Evolutionary conservation across 2,113 vertebrate species (phyloP).

Genomic region (Eulacestoma nigropectus): DNA sequence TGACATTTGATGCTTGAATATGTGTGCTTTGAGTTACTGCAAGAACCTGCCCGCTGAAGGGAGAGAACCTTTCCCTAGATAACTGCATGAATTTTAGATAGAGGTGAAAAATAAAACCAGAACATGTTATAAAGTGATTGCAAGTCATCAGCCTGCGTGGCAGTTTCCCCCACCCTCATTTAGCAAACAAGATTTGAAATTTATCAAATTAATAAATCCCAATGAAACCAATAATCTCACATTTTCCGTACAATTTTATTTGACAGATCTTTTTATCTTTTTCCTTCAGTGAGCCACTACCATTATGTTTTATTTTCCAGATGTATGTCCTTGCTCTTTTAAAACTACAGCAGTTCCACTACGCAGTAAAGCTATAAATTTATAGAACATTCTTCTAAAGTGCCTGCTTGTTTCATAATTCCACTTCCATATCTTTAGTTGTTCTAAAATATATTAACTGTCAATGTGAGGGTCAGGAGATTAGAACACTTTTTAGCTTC

Average conservation of each 20-base stretch:
- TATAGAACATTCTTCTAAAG: slow-evolving; percentile 61
- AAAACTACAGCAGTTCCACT: slow-evolving; percentile 38
- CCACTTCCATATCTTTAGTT: slow-evolving; percentile 69
- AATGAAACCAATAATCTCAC: slow-evolving; percentile 68
- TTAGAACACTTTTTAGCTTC: slow-evolving; percentile 60
- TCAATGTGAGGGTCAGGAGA: slow-evolving; percentile 64
- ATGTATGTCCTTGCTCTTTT: slow-evolving; percentile 69
- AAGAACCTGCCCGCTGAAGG: slow-evolving; percentile 1
- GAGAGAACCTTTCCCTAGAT: slow-evolving; percentile 6
- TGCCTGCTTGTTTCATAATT: slow-evolving; percentile 66
- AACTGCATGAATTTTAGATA: slow-evolving; percentile 43
- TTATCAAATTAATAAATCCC: slow-evolving; percentile 77
- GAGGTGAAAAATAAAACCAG: slow-evolving; percentile 32
- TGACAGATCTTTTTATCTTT: slow-evolving; percentile 66
- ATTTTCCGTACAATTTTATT: slow-evolving; percentile 62
- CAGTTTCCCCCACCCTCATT: background rate
- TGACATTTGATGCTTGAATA: slow-evolving; percentile 72
- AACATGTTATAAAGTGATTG: slow-evolving; percentile 27
- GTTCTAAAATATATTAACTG: slow-evolving; percentile 70
- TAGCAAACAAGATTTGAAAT: slow-evolving; percentile 53
- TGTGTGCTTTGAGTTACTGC: slow-evolving; percentile 33
- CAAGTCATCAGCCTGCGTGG: background rate
- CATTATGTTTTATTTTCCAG: slow-evolving; percentile 68
- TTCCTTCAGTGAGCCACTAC: slow-evolving; percentile 30
- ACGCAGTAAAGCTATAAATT: slow-evolving; percentile 58